Percentiles rank a stretch among this genome's conserved stretches.
Evolutionary conservation across 2,113 vertebrate genomes (phyloP).

Genomic region (Platysteira castanea): DNA sequence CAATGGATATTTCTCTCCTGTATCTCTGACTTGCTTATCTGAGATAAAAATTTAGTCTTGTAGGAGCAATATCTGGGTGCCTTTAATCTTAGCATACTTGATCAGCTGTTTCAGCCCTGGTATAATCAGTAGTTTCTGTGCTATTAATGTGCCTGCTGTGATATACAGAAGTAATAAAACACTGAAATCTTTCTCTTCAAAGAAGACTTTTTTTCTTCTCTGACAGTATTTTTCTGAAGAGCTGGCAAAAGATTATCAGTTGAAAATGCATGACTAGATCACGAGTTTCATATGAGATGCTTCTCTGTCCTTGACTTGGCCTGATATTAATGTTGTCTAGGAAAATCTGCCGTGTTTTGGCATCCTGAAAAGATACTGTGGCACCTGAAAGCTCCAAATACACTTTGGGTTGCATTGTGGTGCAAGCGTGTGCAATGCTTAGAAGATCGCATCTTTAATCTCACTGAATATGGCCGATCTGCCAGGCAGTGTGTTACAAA

Average conservation of each 20-base stretch:
- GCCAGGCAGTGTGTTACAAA: background rate
- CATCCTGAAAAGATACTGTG: background rate
- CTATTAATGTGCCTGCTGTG: background rate
- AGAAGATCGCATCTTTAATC: background rate
- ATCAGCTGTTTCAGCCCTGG: background rate
- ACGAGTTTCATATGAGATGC: background rate
- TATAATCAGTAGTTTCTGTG: background rate
- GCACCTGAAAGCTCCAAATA: background rate
- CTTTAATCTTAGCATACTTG: background rate
- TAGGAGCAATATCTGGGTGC: background rate
- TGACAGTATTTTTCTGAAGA: background rate
- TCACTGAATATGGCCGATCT: background rate
- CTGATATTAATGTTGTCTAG: background rate
- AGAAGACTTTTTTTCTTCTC: background rate
- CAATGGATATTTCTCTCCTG: background rate
- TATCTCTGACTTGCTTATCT: conserved; percentile 8
- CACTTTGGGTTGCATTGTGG: background rate
- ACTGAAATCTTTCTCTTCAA: background rate
- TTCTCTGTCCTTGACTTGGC: background rate
- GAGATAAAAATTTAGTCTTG: background rate
- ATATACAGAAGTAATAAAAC: background rate
- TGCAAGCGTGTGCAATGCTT: background rate
- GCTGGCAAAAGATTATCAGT: background rate
- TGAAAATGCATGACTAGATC: background rate
- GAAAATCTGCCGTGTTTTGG: background rate